Evolutionary conservation across 1,140 invertebrate species (phyloP), one percentile per base, ranked within the genome.

Genomic region (Drosophila nigrodunni): DNA sequence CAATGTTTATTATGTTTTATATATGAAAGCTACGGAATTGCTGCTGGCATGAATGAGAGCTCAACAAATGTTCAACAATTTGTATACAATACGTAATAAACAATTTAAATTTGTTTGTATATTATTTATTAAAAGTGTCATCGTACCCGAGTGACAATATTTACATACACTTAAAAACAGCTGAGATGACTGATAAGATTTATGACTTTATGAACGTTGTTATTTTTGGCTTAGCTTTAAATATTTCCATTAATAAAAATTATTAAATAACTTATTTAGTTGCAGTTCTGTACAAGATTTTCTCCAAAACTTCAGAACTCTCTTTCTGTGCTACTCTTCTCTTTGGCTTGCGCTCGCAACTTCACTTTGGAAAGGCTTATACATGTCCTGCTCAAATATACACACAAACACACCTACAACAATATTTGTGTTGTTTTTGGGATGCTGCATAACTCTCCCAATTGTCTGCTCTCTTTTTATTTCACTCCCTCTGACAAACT

Each of bases 401-500:
- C 25, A 30, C 25, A 30, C 25, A 49, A 47, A 8, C 57, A 68
- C 50, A 66, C 44, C 60, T 35, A 55, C 43, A 65, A 11, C 10
- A 9, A 41, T 13, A 21, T 30, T 52, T 13, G 25, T 25, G 21
- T 39, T 62, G 4, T 21, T 39, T 43, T 49, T 44, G 25, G 47
- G 78, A 89, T 65, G 83, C 83, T 88, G 83, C 83, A 88, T 66
- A 88, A 88, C 85, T 87, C 82, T 80, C 82, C 74, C 64, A 62
- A 46, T 62, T 67, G 7, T 37, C 50, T 54, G 57, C 67, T 55
- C 57, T 70, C 62, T 55, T 30, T 30, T 34, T 47, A 7, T 64
- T 41, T 55, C 35, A 34, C 68, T 65, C 43, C 47, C 44, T 50
- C 8, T 44, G n/a, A 41, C 25, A 34, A 65, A 64, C 65, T 65